Evolutionary conservation across 2,113 vertebrate genomes (phyloP), one percentile per base, ranked within the genome.

Genomic region (Sapayoa aenigma): DNA sequence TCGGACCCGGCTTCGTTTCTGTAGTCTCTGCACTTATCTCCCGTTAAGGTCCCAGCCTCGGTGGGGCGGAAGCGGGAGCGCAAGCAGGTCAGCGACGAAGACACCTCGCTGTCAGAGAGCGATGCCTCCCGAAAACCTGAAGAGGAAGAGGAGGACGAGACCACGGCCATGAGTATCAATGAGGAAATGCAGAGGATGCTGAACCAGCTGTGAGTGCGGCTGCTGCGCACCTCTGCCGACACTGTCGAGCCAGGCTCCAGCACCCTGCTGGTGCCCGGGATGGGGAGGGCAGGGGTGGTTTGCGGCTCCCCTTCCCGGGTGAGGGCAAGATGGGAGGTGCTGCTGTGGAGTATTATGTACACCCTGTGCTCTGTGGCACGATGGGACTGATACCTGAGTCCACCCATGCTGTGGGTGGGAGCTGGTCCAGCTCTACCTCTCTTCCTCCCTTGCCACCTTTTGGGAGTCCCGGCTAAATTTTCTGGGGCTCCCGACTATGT

Each of bases 131-230:
- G 97, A 77, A 98, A 96, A 20, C 97, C 95, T 8, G 98, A 97
- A 1, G 98, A 98, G 82, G 97, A 97, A 58, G 98, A 98, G 35
- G 98, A 98, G 94, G 98, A 98, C 0, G 98, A 98, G 95, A 98
- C 97, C 96, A 94, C 95, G n/a, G 98, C 97, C 98, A 98, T 89
- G 98, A 94, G 98, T 98, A 99, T 99, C 97, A 99, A 99, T 77
- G 99, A 99, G 97, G 99, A 99, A 97, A 99, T 99, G 99, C 99
- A 99, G 97, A 98, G 99, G 95, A 99, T 99, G 99, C 98, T 99
- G 89, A 99, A 98, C 96, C 99, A 99, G 89, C 98, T 99, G 99
- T 99, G 97, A 99, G 99, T 98, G 94, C 15, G 3, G 93, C 90
- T 68, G 90, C 80, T 44, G 53, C 9, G 27, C 77, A 8, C 46